phyloP scores from a whole-genome alignment of 1,140 invertebrate species.

The Cryptotermes secundus region DNA sequence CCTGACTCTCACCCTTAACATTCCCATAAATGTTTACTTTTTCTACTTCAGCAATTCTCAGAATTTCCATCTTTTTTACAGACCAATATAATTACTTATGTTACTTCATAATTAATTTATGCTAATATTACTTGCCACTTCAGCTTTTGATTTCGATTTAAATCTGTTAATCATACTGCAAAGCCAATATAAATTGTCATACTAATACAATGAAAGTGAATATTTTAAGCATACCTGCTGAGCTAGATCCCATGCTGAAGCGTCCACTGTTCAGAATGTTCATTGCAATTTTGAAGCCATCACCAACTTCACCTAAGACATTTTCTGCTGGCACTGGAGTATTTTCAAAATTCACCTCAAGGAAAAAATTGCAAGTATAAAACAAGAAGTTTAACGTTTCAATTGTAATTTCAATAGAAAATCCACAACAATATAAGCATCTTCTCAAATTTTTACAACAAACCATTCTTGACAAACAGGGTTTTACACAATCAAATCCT shows the following conservation, averaged over 20 bases:
- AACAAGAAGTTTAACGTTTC: no score
- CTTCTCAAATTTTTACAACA: no score
- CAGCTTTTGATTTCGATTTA: neutral
- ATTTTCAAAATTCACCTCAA: constrained; percentile 67
- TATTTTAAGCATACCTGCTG: constrained; percentile 43
- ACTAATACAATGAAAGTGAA: neutral
- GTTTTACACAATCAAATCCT: no score
- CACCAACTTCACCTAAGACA: constrained; percentile 63
- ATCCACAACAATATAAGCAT: no score
- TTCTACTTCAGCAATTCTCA: no score
- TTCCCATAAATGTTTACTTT: no score
- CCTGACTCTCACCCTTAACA: no score
- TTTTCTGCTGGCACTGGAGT: constrained; percentile 66
- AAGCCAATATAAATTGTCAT: neutral
- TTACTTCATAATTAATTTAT: no score
- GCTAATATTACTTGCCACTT: constrained; percentile 31
- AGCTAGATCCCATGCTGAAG: constrained; percentile 48
- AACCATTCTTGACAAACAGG: no score
- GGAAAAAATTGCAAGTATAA: neutral
- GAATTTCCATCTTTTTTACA: no score
- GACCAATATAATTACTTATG: no score
- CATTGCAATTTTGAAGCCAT: constrained; percentile 73
- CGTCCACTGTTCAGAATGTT: constrained; percentile 71
- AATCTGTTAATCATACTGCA: neutral
- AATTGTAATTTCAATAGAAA: no score